phyloP scores from a whole-genome alignment of 2,888 invertebrate genomes.

The Lepidocyrtoides sp. region DNA sequence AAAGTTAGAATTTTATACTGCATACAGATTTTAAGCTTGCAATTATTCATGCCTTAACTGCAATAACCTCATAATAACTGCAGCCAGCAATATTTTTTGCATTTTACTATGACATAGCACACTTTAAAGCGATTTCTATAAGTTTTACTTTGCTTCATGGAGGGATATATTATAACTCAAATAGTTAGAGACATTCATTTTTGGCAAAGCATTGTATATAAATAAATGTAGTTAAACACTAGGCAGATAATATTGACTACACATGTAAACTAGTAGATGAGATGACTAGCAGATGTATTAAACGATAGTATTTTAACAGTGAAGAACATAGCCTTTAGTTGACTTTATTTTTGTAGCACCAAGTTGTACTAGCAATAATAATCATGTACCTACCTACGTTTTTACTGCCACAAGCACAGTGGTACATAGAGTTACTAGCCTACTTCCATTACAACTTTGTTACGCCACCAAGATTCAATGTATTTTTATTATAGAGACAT shows the following conservation, averaged over 20 bases:
- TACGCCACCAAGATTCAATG: neutral
- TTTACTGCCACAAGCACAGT: neutral
- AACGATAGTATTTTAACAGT: neutral
- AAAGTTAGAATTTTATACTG: too few relatives aligned
- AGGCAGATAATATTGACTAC: neutral
- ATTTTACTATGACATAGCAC: too few relatives aligned
- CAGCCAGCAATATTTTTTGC: too few relatives aligned
- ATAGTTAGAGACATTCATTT: neutral
- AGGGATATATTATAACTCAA: too few relatives aligned
- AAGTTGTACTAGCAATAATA: neutral
- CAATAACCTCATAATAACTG: too few relatives aligned
- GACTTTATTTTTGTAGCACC: neutral
- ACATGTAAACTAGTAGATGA: too few relatives aligned
- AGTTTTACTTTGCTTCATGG: too few relatives aligned
- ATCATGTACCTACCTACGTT: neutral
- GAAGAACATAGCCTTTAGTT: neutral
- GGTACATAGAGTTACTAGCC: neutral
- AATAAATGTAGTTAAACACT: neutral
- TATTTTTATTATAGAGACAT: constrained; percentile 9
- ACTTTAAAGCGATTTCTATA: too few relatives aligned
- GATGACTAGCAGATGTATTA: neutral
- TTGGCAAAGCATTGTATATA: neutral
- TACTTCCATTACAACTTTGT: neutral
- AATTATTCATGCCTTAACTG: too few relatives aligned
- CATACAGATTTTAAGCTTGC: too few relatives aligned